These are phyloP conservation scores for Sebastes diaconus DNA, from an alignment of 2,797 vertebrate species.

Conservation along the genomic window DNA sequence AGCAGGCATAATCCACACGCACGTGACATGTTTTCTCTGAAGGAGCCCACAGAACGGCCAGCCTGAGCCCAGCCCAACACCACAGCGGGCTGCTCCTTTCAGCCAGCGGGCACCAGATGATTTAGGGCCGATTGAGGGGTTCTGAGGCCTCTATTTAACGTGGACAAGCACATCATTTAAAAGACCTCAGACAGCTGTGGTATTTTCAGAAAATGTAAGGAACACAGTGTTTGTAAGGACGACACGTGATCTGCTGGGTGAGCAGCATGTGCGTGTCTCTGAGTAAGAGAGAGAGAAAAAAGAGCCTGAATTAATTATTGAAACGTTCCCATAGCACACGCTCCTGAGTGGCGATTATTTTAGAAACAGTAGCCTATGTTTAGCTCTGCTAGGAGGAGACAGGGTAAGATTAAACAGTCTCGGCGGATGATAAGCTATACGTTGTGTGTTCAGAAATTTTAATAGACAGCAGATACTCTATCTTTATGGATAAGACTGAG, in stretches of 20 bases:
- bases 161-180: conserved; percentile 44
- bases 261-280: conserved; percentile 42
- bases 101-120: conserved; percentile 20
- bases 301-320: conserved; percentile 64
- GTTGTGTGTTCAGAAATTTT: conserved; percentile 18
- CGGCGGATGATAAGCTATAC: conserved; percentile 42
- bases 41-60: conserved; percentile 11
- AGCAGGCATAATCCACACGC: conserved; percentile 40
- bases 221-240: not conserved
- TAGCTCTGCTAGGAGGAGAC: conserved; percentile 43
- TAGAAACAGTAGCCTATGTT: conserved; percentile 63
- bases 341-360: conserved; percentile 46
- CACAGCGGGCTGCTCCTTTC: conserved; percentile 14
- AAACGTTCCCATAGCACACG: conserved; percentile 50
- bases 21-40: conserved; percentile 46
- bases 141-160: conserved; percentile 44
- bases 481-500: conserved; percentile 46
- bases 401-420: conserved; percentile 21
- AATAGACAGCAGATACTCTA: conserved; percentile 43
- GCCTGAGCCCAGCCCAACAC: conserved; percentile 26
- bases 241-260: conserved; percentile 26
- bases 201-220: conserved; percentile 38
- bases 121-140: conserved; percentile 21
- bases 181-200: conserved; percentile 45
- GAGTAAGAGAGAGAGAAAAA: conserved; percentile 29